Conservation (phyloP, 2,797 vertebrate species). For the Trichosurus vulpecula region DNA sequence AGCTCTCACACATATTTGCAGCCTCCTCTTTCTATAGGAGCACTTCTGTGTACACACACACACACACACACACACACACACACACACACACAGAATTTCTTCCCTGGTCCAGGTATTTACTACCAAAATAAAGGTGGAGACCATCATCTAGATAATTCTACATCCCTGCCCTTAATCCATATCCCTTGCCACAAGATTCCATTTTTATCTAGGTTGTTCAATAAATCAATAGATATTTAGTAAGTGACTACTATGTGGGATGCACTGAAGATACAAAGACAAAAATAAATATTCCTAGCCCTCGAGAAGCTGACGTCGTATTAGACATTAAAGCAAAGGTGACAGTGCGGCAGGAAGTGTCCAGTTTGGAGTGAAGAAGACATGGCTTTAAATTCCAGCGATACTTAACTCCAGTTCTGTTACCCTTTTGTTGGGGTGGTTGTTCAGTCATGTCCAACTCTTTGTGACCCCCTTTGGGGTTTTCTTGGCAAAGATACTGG, state of each 20-base stretch:
- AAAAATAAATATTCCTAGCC: background rate
- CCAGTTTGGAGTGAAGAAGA: background rate
- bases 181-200: background rate
- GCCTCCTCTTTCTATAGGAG: background rate
- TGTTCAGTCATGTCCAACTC: background rate
- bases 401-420: background rate
- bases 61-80: background rate
- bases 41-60: background rate
- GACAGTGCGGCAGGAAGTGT: background rate
- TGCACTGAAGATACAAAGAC: background rate
- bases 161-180: background rate
- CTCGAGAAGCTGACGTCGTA: background rate
- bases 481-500: background rate
- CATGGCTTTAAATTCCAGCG: background rate
- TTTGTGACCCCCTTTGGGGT: background rate
- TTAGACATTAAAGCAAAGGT: background rate
- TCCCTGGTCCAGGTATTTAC: constrained; percentile 2
- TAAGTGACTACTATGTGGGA: background rate
- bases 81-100: background rate
- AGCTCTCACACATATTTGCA: background rate
- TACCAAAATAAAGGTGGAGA: constrained; percentile 32
- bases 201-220: background rate
- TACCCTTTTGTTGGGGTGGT: background rate
- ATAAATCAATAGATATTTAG: background rate
- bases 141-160: constrained; percentile 35